A percentile compares a stretch with the other conserved stretches of the same genome.
Evolutionary conservation across 2,888 invertebrate species (phyloP).

Genomic region (Actias luna): DNA sequence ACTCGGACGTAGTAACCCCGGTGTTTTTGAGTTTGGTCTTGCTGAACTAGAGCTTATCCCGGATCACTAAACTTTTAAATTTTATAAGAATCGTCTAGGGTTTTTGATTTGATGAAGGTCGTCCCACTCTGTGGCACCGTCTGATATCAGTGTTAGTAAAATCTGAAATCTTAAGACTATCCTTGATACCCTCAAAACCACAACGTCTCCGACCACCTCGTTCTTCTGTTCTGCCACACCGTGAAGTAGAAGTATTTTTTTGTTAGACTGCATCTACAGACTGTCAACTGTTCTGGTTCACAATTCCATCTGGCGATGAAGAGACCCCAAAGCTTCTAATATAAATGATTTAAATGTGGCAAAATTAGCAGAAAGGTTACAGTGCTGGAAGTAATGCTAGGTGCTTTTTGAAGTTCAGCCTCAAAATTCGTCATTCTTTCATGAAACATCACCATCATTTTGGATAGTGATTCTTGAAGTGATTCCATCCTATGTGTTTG

Average conservation of each 20-base stretch:
- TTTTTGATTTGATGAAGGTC: not conserved
- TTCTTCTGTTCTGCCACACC: not conserved
- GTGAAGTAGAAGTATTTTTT: constrained; percentile 8
- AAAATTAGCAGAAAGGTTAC: too few relatives aligned
- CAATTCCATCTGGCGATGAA: not conserved
- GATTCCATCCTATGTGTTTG: too few relatives aligned
- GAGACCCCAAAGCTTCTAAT: not conserved
- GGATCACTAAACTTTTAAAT: not conserved
- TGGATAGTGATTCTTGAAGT: too few relatives aligned
- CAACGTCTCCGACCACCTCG: not conserved
- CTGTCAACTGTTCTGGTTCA: not conserved
- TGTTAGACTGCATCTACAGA: not conserved
- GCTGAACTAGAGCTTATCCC: not conserved
- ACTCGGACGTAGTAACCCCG: constrained; percentile 8
- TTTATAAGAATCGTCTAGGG: not conserved
- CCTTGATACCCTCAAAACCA: not conserved
- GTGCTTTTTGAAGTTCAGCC: too few relatives aligned
- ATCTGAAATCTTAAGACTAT: not conserved
- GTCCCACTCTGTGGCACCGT: not conserved
- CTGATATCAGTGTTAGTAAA: too few relatives aligned
- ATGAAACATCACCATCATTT: too few relatives aligned
- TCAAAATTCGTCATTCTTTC: too few relatives aligned
- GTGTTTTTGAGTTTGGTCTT: constrained; percentile 2
- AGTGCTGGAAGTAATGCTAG: too few relatives aligned
- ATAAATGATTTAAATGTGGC: too few relatives aligned